Evolutionary conservation across 2,888 invertebrate genomes (phyloP), one percentile per base, ranked within the genome.

Genomic region (Mythimna pallens): DNA sequence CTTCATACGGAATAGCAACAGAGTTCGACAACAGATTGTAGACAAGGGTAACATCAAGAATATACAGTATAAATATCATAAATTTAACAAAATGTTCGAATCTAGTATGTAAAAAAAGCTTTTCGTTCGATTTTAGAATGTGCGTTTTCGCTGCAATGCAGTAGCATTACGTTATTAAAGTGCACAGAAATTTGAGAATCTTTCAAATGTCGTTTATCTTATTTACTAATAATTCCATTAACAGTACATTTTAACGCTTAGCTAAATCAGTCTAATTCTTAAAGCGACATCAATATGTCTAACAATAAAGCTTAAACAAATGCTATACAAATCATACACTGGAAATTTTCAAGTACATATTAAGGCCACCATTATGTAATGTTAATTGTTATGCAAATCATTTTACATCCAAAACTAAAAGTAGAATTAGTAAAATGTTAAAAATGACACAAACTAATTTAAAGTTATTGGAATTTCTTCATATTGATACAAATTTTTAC

Each of bases 241-340:
- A 94, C 90, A 94, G 92, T 94, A 95, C 92, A 92, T 91, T 93
- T 92, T 91, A 95, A 95, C 94, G 95, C 96, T 96, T 96, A 96
- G 93, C 94, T 96, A 95, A 96, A 96, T 96, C 96, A 96, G 96
- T 96, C 96, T 96, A 96, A 95, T 95, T 95, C 96, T 96, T 96
- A 96, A 94, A 95, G 95, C 95, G 95, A 96, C 93, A 94, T 93
- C 92, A 93, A 85, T 89, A 93, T 92, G 93, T 95, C 94, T 94
- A 95, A 93, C 92, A 93, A 92, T 95, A 95, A 94, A 95, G 94
- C 94, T 94, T 94, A 95, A 95, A 93, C 93, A 93, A 94, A 94
- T 91, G 91, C 91, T 91, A 91, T 88, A 87, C 91, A 92, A 92
- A 93, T 90, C 88, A 92, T 91, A 92, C 94, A 95, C 95, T 95